Evolutionary conservation across 2,113 vertebrate genomes (phyloP).

Genomic region (Synodontis membranacea): DNA sequence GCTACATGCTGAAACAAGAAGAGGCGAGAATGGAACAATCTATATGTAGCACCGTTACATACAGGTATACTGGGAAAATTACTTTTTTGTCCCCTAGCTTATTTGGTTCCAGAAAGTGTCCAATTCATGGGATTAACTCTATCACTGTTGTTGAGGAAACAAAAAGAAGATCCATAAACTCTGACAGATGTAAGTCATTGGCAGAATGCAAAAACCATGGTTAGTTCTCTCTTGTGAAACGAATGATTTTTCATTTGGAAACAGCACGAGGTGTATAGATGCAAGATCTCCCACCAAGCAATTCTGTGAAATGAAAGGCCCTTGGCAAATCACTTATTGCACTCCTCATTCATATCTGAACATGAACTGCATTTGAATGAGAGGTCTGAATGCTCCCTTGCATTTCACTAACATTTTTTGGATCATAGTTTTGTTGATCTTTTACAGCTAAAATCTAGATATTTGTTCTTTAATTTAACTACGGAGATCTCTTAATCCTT

Average conservation of each 20-base stretch:
- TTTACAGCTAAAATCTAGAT: background rate
- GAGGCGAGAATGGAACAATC: slow-evolving; percentile 22
- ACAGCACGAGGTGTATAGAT: slow-evolving; percentile 8
- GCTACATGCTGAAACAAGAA: slow-evolving; percentile 37
- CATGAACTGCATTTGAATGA: slow-evolving; percentile 22
- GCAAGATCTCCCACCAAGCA: slow-evolving; percentile 9
- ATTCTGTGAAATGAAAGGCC: slow-evolving; percentile 29
- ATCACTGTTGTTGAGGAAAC: background rate
- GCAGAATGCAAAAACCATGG: background rate
- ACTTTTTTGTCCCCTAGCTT: background rate
- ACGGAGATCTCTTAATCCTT: background rate
- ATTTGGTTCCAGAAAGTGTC: background rate
- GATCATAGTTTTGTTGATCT: background rate
- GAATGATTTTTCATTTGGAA: slow-evolving; percentile 37
- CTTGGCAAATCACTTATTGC: slow-evolving; percentile 29
- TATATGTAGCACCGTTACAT: background rate
- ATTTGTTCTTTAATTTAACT: background rate
- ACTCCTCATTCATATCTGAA: slow-evolving; percentile 20
- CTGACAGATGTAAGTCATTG: background rate
- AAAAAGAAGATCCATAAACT: slow-evolving; percentile 7
- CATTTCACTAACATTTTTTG: background rate
- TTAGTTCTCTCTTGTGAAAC: slow-evolving; percentile 6
- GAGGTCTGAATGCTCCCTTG: background rate
- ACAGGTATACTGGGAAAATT: slow-evolving; percentile 2
- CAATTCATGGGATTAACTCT: slow-evolving; percentile 17